phyloP scores from a whole-genome alignment of 1,140 invertebrate genomes.

The Pogonognathellus flavescens region DNA sequence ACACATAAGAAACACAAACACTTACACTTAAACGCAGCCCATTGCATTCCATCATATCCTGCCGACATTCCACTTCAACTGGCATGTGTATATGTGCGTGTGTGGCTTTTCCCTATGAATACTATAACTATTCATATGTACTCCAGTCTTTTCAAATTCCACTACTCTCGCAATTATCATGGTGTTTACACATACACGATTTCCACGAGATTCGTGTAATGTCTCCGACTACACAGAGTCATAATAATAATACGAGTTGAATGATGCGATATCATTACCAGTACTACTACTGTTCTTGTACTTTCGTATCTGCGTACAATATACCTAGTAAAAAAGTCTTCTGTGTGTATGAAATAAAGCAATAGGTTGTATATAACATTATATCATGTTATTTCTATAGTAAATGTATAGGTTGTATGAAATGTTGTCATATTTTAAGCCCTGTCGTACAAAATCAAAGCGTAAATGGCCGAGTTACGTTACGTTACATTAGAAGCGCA shows the following conservation, averaged over 20 bases:
- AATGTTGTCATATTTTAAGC: slow-evolving; percentile 46
- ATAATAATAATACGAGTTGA: slow-evolving; percentile 38
- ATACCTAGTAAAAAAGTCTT: too few relatives aligned
- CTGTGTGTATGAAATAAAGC: slow-evolving; percentile 33
- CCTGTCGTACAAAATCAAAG: slow-evolving; percentile 34
- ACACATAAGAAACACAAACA: slow-evolving; percentile 5
- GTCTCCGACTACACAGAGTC: slow-evolving; percentile 15
- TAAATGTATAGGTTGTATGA: too few relatives aligned
- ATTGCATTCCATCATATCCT: slow-evolving; percentile 38
- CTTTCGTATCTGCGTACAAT: too few relatives aligned
- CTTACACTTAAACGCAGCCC: neutral
- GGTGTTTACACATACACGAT: slow-evolving; percentile 1
- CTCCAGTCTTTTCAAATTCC: too few relatives aligned
- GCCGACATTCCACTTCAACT: slow-evolving; percentile 25
- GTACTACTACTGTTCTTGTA: too few relatives aligned
- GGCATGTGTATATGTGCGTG: slow-evolving; percentile 20
- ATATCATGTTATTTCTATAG: too few relatives aligned
- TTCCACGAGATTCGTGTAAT: neutral
- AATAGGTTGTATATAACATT: too few relatives aligned
- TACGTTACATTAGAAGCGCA: slow-evolving; percentile 17
- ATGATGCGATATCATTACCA: neutral
- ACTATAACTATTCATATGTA: neutral
- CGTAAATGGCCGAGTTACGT: slow-evolving; percentile 18
- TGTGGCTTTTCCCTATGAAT: neutral
- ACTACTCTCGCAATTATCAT: slow-evolving; percentile 2